These are phyloP conservation scores for Drosophila neocordata DNA, from an alignment of 1,140 invertebrate genomes.

Conservation along the genomic window DNA sequence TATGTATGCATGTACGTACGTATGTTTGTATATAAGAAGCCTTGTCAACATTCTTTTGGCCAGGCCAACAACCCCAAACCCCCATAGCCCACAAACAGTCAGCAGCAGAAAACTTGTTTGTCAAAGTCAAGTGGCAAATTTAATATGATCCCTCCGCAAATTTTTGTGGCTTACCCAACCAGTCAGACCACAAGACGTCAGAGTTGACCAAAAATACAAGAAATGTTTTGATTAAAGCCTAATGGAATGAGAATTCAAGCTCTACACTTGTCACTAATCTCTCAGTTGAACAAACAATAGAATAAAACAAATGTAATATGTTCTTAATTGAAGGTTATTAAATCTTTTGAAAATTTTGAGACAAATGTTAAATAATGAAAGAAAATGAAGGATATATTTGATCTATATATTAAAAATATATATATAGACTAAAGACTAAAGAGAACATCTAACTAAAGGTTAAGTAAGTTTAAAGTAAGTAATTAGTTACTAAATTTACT, in stretches of 20 bases:
- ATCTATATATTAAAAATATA: no score
- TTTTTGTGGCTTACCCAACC: background rate
- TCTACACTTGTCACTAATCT: background rate
- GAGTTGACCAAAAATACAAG: constrained; percentile 1
- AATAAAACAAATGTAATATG: no score
- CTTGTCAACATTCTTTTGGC: background rate
- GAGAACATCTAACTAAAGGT: no score
- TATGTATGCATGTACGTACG: no score
- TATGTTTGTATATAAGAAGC: no score
- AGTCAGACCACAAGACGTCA: background rate
- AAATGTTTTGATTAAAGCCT: constrained; percentile 3
- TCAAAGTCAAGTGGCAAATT: constrained; percentile 11
- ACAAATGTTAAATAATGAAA: no score
- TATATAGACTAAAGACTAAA: no score
- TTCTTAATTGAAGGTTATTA: no score
- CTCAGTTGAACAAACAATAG: background rate
- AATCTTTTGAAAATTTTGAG: no score
- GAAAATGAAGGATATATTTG: no score
- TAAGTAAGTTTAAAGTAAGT: no score
- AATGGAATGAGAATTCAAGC: background rate
- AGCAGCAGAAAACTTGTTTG: constrained; percentile 2
- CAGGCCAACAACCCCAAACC: constrained; percentile 3
- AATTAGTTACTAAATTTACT: no score
- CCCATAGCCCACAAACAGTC: background rate
- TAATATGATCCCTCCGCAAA: constrained; percentile 2